phyloP scores from a whole-genome alignment of 1,140 invertebrate species.

The Bombus waltoni region DNA sequence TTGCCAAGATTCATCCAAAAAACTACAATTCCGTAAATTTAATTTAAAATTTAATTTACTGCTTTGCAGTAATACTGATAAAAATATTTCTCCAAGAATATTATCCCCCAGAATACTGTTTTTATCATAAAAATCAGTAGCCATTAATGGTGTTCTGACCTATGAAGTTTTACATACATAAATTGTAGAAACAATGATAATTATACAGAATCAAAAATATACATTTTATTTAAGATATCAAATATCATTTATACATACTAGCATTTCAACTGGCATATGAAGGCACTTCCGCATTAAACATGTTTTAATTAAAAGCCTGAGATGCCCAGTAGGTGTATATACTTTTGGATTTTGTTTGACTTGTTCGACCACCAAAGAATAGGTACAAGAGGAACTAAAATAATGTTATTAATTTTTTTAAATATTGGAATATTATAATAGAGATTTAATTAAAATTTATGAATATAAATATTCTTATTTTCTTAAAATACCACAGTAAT shows the following conservation, averaged over 20 bases:
- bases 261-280: slow-evolving; percentile 82
- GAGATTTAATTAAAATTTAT: background rate
- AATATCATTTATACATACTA: slow-evolving; percentile 75
- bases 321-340: slow-evolving; percentile 80
- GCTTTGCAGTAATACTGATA: slow-evolving; percentile 84
- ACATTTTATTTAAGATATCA: background rate
- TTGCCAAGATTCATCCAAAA: slow-evolving; percentile 84
- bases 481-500: background rate
- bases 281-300: slow-evolving; percentile 84
- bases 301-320: slow-evolving; percentile 83
- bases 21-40: slow-evolving; percentile 82
- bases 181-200: background rate
- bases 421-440: background rate
- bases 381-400: slow-evolving; percentile 74
- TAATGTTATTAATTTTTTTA: slow-evolving; percentile 28
- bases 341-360: slow-evolving; percentile 80
- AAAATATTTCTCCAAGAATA: slow-evolving; percentile 84
- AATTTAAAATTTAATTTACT: slow-evolving; percentile 83
- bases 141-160: slow-evolving; percentile 72
- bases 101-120: slow-evolving; percentile 83
- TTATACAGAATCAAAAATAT: slow-evolving; percentile 11
- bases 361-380: slow-evolving; percentile 79
- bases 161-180: slow-evolving; percentile 41
- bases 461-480: background rate
- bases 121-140: slow-evolving; percentile 72